phyloP scores from a whole-genome alignment of 2,797 vertebrate species.

The Limnodromus scolopaceus region DNA sequence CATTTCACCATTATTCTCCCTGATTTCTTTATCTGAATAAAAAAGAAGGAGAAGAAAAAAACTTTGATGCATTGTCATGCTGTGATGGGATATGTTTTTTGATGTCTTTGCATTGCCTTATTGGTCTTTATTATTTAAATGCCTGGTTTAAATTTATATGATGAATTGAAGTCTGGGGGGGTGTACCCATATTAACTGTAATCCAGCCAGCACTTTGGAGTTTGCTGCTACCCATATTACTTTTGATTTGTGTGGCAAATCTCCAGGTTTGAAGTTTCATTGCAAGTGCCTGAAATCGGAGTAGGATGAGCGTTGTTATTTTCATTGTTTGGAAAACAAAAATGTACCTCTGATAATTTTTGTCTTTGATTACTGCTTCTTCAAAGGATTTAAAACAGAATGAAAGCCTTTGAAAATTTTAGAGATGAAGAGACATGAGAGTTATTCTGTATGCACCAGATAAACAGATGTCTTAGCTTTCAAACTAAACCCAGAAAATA shows the following conservation, averaged over 20 bases:
- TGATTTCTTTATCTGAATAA: constrained; percentile 70
- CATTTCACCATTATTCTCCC: constrained; percentile 28
- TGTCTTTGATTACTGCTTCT: constrained; percentile 87
- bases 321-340: constrained; percentile 87
- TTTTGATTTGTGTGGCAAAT: constrained; percentile 81
- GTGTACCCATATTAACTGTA: constrained; percentile 64
- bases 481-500: constrained; percentile 82
- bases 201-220: constrained; percentile 71
- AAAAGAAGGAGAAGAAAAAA: constrained; percentile 35
- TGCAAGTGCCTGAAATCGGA: constrained; percentile 78
- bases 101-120: constrained; percentile 72
- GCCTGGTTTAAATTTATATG: constrained; percentile 78
- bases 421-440: constrained; percentile 85
- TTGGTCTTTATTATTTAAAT: constrained; percentile 80
- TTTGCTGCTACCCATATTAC: constrained; percentile 72
- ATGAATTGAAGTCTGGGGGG: constrained; percentile 66
- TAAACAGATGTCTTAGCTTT: constrained; percentile 87
- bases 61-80: constrained; percentile 74
- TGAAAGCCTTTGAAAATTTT: constrained; percentile 88
- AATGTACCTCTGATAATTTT: constrained; percentile 89
- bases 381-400: constrained; percentile 86
- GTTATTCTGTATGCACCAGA: constrained; percentile 82
- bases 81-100: constrained; percentile 75
- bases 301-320: constrained; percentile 80
- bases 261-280: constrained; percentile 81